Conservation (phyloP, 2,797 vertebrate species). For the Neosilurus hyrtlii region DNA sequence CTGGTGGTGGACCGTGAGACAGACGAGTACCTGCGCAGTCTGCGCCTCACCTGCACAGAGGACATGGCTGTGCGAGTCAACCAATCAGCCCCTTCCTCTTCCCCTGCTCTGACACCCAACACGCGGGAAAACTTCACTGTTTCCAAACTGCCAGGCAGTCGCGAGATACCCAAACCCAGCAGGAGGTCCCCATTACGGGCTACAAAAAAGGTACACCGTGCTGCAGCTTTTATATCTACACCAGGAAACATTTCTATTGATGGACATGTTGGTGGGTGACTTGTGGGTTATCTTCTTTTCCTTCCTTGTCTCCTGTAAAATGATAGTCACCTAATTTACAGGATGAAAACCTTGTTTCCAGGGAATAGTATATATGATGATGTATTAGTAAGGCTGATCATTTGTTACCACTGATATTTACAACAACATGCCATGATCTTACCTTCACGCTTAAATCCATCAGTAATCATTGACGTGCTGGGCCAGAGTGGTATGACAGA, state of each 20-base stretch:
- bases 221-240: background rate
- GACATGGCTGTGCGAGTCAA: conserved; percentile 77
- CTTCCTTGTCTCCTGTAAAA: background rate
- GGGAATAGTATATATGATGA: background rate
- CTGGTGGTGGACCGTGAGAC: conserved; percentile 92
- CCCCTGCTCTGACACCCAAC: conserved; percentile 57
- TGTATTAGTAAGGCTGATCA: background rate
- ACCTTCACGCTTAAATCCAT: background rate
- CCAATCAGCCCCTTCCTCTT: conserved; percentile 32
- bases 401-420: conserved; percentile 3
- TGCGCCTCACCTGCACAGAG: conserved; percentile 84
- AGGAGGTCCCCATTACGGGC: conserved; percentile 78
- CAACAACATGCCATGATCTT: background rate
- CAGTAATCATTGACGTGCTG: background rate
- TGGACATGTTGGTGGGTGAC: background rate
- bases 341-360: background rate
- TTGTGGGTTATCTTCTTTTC: background rate
- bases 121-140: conserved; percentile 80
- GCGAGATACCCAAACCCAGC: conserved; percentile 72
- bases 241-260: background rate
- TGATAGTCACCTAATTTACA: background rate
- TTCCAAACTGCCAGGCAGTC: conserved; percentile 75
- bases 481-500: conserved; percentile 1
- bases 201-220: conserved; percentile 78
- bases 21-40: conserved; percentile 81